Evolutionary conservation across 2,888 invertebrate species (phyloP).

Genomic region (Harpagoxenus sublaevis): DNA sequence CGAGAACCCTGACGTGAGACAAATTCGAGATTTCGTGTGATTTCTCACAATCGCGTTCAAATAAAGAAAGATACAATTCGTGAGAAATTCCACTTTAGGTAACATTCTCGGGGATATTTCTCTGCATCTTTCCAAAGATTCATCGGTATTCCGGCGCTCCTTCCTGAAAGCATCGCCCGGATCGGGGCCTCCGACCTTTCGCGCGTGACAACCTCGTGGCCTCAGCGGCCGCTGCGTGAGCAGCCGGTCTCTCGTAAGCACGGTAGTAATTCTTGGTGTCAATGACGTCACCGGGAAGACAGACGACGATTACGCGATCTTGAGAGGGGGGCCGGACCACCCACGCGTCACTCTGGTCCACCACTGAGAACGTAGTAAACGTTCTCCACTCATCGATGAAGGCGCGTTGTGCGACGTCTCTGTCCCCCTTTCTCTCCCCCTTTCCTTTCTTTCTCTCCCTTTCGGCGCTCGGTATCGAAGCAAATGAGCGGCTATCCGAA

Average conservation of each 20-base stretch:
- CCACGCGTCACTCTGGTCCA: constrained; percentile 70
- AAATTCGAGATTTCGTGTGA: neutral
- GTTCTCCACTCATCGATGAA: constrained; percentile 33
- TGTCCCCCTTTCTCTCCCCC: neutral
- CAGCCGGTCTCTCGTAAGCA: constrained; percentile 37
- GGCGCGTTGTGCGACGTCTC: neutral
- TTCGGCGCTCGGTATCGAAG: neutral
- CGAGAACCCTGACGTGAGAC: constrained; percentile 7
- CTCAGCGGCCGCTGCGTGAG: neutral
- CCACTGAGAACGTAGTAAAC: constrained; percentile 27
- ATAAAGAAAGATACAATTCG: constrained; percentile 1
- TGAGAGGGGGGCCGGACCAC: constrained; percentile 68
- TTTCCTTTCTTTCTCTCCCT: constrained; percentile 5
- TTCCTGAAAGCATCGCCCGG: constrained; percentile 34
- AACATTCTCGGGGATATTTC: constrained; percentile 15
- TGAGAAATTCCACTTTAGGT: neutral
- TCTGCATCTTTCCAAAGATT: neutral
- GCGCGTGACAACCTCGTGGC: constrained; percentile 23
- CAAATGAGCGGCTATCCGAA: constrained; percentile 32
- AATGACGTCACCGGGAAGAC: constrained; percentile 47
- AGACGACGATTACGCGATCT: constrained; percentile 61
- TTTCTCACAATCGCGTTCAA: constrained; percentile 9
- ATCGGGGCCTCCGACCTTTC: constrained; percentile 10
- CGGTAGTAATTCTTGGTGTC: constrained; percentile 44
- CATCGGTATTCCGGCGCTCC: neutral